A percentile compares a stretch with the other conserved stretches of the same genome.
phyloP scores from a whole-genome alignment of 1,140 invertebrate species.

The Bombus confusus region DNA sequence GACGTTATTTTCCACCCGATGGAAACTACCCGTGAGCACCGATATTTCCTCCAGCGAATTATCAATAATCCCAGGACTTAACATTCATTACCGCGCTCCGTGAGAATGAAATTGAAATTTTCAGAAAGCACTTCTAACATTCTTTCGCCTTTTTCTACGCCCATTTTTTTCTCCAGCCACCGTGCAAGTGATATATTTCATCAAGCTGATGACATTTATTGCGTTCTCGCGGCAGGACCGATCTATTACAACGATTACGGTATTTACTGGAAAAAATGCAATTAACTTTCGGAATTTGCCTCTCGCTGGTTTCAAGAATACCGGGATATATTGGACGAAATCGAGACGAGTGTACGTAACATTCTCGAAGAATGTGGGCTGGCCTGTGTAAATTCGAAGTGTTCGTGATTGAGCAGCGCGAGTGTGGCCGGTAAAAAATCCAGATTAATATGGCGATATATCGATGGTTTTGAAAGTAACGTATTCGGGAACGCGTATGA shows the following conservation, averaged over 20 bases:
- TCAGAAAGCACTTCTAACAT: background rate
- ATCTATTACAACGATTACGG: background rate
- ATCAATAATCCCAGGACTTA: background rate
- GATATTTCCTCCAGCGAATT: background rate
- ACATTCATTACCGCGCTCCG: background rate
- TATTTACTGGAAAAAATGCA: background rate
- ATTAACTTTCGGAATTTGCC: slow-evolving; percentile 1
- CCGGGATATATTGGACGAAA: background rate
- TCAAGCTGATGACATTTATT: background rate
- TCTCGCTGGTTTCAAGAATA: background rate
- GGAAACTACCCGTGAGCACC: background rate
- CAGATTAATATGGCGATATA: background rate
- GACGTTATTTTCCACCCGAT: background rate
- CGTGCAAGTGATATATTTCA: background rate
- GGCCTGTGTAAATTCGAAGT: background rate
- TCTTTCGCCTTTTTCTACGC: no score
- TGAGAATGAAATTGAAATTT: background rate
- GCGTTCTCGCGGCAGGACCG: background rate
- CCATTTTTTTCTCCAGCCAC: background rate
- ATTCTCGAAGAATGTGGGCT: background rate
- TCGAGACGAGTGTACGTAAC: background rate
- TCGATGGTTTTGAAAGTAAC: no score
- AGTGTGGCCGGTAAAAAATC: background rate
- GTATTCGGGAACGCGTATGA: no score
- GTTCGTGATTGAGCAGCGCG: background rate